Percentiles rank a stretch among this genome's conserved stretches.
phyloP scores from a whole-genome alignment of 2,113 vertebrate species.

The Hippocampus guttulatus region DNA sequence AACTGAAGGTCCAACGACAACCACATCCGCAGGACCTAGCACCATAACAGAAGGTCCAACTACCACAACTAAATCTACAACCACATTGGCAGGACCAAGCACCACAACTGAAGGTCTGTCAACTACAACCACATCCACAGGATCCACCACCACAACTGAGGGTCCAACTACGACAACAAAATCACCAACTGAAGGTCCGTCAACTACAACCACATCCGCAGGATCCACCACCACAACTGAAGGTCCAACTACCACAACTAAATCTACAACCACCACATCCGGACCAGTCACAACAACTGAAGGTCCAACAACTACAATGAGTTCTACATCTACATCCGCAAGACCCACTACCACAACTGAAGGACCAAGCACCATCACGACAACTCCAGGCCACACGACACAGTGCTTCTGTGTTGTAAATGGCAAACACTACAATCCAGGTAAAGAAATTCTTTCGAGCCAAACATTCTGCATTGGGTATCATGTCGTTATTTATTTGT shows the following conservation, averaged over 20 bases:
- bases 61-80: neutral
- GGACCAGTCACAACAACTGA: neutral
- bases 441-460: slow-evolving; percentile 28
- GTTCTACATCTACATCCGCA: neutral
- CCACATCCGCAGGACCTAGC: neutral
- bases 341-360: neutral
- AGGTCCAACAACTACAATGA: neutral
- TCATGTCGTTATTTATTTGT: neutral
- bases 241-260: neutral
- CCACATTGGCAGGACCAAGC: neutral
- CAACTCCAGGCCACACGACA: slow-evolving; percentile 15
- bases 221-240: neutral
- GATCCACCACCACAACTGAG: neutral
- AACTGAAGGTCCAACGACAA: neutral
- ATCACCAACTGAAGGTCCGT: neutral
- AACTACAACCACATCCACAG: neutral
- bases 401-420: slow-evolving; percentile 52
- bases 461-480: neutral
- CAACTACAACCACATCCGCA: neutral
- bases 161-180: neutral
- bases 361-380: neutral
- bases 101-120: neutral
- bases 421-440: slow-evolving; percentile 48
- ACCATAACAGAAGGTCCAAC: neutral
- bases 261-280: neutral